phyloP scores from a whole-genome alignment of 2,888 invertebrate genomes.

The Agelastica alni region DNA sequence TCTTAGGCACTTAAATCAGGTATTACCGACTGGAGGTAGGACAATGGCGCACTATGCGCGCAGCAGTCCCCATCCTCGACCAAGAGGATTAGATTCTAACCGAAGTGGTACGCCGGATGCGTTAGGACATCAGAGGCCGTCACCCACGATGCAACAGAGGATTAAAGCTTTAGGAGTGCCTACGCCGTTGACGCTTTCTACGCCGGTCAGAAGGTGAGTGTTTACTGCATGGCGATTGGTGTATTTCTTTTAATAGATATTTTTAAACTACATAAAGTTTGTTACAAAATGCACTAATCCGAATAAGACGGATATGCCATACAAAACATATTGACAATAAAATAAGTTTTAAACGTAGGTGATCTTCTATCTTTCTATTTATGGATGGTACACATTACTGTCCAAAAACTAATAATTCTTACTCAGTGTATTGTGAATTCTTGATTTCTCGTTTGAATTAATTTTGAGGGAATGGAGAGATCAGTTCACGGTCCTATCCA shows the following conservation, averaged over 20 bases:
- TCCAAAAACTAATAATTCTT: too few relatives aligned
- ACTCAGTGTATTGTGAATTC: too few relatives aligned
- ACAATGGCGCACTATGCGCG: conserved; percentile 63
- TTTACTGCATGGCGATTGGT: conserved; percentile 7
- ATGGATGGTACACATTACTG: conserved; percentile 6
- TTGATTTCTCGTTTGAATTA: too few relatives aligned
- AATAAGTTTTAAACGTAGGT: neutral
- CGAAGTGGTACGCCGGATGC: conserved; percentile 53
- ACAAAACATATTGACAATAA: too few relatives aligned
- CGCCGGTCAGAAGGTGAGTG: conserved; percentile 82
- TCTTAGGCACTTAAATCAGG: conserved; percentile 33
- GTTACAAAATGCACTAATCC: too few relatives aligned
- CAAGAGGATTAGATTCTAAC: conserved; percentile 67
- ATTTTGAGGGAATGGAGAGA: too few relatives aligned
- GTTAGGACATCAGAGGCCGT: conserved; percentile 61
- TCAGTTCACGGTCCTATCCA: too few relatives aligned
- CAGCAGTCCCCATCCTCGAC: conserved; percentile 81
- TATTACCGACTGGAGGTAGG: conserved; percentile 7
- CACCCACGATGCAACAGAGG: conserved; percentile 88
- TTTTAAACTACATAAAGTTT: neutral
- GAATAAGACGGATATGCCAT: too few relatives aligned
- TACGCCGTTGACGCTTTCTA: conserved; percentile 84
- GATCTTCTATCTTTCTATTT: conserved; percentile 4
- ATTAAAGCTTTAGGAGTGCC: conserved; percentile 89
- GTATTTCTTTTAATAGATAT: too few relatives aligned